Base-by-base conservation (phyloP, 2,113 vertebrate species). In the Triplophysa siluroides region DNA sequence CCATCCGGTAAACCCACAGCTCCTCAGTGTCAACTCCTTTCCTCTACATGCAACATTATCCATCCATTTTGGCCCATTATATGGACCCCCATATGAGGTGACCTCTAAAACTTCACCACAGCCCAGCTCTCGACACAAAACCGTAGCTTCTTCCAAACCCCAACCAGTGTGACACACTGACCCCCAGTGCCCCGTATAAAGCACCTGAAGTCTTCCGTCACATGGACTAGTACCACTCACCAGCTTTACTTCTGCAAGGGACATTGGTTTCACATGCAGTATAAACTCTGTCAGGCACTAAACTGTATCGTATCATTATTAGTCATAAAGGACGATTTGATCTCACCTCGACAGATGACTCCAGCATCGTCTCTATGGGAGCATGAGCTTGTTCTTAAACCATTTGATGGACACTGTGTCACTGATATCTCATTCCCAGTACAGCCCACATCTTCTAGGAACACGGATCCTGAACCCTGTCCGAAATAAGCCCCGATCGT, bases 381-480 rank as follows among this genome's bases (percentile, higher is more conserved):
- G 16, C 50, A 52, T 3, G 5, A 18, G 13, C 2, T 12, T 19
- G 8, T 64, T 38, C 81, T 61, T 41, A 21, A 65, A 52, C 23
- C 69, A 9, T 3, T n/a, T 56, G 66, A 64, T 18, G 8, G 8
- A 54, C 81, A 83, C 8, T 11, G 12, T 26, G 1, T 24, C 67
- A 83, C 19, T 38, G 50, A 52, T 2, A 33, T 9, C 2, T 78
- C 76, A 38, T 18, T 56, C 29, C 61, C 29, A 13, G 43, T n/a
- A 56, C 81, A 83, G 0, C 7, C 7, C 5, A 83, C 26, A 16
- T 61, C 12, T 26, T 21, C 45, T 10, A 78, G 47, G 68, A 61
- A 83, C 3, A 74, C 71, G 2, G 38, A 33, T 2, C 76, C 67
- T 45, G 76, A 43, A 10, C 81, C 81, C 6, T 29, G 41, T 2